Evolutionary conservation across 2,888 invertebrate genomes (phyloP), one percentile per base, ranked within the genome.

Genomic region (Watsonalla binaria): DNA sequence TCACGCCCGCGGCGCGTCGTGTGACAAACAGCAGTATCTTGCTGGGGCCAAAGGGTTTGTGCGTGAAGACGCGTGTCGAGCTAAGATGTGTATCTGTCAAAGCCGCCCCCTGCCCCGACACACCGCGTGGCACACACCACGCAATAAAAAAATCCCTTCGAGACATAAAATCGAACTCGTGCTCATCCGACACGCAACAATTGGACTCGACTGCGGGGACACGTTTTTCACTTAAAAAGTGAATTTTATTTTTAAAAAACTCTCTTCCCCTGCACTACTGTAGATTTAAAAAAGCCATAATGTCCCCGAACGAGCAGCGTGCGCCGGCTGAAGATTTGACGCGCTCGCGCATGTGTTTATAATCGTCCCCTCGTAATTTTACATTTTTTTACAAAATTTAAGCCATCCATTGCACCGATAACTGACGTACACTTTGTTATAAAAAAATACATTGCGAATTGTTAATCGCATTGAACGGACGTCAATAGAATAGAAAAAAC

Each of bases 171-270:
- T 82, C 76, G 75, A 84, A 83, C 89, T 89, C 89, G 90, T 90
- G 90, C 90, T 86, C 90, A 88, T 88, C 88, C 82, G 89, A 88
- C 87, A 89, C 90, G 90, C 90, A 90, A 90, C 90, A 90, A 90
- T 90, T 90, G 88, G 75, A 88, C 79, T 78, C 79, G 75, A 82
- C 82, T 80, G 82, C 74, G 80, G 86, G 86, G 88, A 89, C 87
- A 84, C 78, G 79, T 83, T 86, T 88, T 87, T 80, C 70, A 74
- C 76, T 81, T 82, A 88, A 90, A 90, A 89, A 86, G 78, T 72
- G 70, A 73, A 82, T 80, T 90, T 88, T 88, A 86, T 87, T 89
- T 89, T 90, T 86, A 80, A 88, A 90, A 88, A 89, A 80, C 72
- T 73, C 74, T 76, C 74, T 82, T 85, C 84, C 86, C 87, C 78